A percentile compares a stretch with the other conserved stretches of the same genome.
Conservation (phyloP, 2,113 vertebrate genomes). For the Rhinogobius similis region DNA sequence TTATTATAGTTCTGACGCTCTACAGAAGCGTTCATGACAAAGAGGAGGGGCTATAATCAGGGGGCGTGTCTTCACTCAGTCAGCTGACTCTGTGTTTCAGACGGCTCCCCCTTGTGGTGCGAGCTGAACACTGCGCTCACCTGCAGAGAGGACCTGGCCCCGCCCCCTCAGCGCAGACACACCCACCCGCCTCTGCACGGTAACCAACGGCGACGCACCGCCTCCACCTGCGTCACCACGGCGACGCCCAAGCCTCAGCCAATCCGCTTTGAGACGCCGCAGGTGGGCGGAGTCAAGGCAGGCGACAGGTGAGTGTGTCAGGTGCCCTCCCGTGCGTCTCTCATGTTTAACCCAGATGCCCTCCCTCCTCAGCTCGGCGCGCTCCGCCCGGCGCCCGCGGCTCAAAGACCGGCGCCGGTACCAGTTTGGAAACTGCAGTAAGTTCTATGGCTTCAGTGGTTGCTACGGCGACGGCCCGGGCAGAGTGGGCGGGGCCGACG, state of each 20-base stretch:
- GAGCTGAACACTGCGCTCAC: constrained; percentile 90
- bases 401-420: constrained; percentile 69
- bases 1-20: no score
- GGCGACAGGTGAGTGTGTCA: constrained; percentile 30
- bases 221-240: constrained; percentile 24
- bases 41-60: no score
- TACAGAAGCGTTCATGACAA: no score
- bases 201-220: constrained; percentile 79
- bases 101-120: constrained; percentile 78
- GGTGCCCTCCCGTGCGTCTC: no score
- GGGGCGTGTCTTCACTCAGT: no score
- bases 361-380: neutral
- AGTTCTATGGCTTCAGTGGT: constrained; percentile 85
- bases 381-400: constrained; percentile 12
- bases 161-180: constrained; percentile 77
- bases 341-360: no score
- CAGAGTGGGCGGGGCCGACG: constrained; percentile 74
- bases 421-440: constrained; percentile 84
- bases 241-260: constrained; percentile 14
- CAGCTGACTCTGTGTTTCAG: no score
- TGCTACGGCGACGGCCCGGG: constrained; percentile 83
- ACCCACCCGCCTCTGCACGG: constrained; percentile 68
- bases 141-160: constrained; percentile 86
- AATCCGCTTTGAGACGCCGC: constrained; percentile 68
- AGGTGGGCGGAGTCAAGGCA: constrained; percentile 51